Percentiles rank a stretch among this genome's conserved stretches.
Evolutionary conservation across 1,140 invertebrate genomes (phyloP).

Genomic region (Euura saliciscinereae): DNA sequence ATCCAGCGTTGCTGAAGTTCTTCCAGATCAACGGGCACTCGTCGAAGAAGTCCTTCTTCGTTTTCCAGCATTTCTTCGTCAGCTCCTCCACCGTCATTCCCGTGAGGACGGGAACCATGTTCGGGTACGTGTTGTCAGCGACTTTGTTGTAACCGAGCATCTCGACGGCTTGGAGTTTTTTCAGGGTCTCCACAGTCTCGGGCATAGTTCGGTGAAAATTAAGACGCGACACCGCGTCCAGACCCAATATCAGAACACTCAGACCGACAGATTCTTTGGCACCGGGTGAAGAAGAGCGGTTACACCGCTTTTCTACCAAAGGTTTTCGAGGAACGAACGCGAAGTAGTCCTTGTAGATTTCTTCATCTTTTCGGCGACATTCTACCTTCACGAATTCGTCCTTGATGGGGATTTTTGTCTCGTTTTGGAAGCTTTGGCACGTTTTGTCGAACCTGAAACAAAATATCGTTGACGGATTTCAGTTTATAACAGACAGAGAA

Average conservation of each 20-base stretch:
- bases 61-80: conserved; percentile 65
- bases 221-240: conserved; percentile 85
- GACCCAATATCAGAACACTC: conserved; percentile 81
- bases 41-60: conserved; percentile 61
- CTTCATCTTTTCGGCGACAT: conserved; percentile 58
- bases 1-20: conserved; percentile 58
- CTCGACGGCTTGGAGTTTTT: conserved; percentile 68
- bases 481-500: background rate
- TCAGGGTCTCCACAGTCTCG: conserved; percentile 68
- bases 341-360: conserved; percentile 72
- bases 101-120: conserved; percentile 75
- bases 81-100: conserved; percentile 69
- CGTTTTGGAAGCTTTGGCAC: conserved; percentile 55
- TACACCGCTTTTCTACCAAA: conserved; percentile 39
- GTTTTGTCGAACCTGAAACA: conserved; percentile 48
- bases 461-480: too few relatives aligned
- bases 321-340: conserved; percentile 67
- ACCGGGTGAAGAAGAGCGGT: conserved; percentile 14
- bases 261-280: conserved; percentile 36
- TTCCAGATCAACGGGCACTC: conserved; percentile 65
- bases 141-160: conserved; percentile 83
- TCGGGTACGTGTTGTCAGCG: conserved; percentile 84
- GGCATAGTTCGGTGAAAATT: conserved; percentile 86
- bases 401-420: conserved; percentile 46
- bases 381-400: conserved; percentile 69